Percentiles rank a stretch among this genome's conserved stretches.
Conservation (phyloP, 2,888 invertebrate species). For the Athripsodes cinereus region DNA sequence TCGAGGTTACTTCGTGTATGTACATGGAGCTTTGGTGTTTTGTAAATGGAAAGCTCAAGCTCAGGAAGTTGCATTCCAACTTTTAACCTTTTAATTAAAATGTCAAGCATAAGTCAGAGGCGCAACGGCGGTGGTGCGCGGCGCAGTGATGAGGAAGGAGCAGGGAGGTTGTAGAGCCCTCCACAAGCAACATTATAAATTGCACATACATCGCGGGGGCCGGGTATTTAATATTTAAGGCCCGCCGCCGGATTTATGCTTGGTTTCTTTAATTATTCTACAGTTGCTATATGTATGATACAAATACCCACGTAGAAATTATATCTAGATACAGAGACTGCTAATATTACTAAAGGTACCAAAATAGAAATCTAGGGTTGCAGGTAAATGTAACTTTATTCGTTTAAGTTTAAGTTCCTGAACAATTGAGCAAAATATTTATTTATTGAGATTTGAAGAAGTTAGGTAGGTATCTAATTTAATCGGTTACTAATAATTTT, state of each 20-base stretch:
- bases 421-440: no score
- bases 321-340: no score
- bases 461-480: no score
- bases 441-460: no score
- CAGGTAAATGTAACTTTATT: no score
- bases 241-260: conserved; percentile 19
- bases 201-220: conserved; percentile 16
- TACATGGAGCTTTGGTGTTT: neutral
- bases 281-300: no score
- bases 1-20: no score
- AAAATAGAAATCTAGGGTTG: no score
- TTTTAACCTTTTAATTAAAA: conserved; percentile 27
- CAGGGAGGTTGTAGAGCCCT: neutral
- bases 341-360: no score
- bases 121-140: neutral
- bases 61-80: conserved; percentile 17
- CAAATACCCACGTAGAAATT: no score
- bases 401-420: no score
- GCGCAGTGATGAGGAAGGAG: neutral
- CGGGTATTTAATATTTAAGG: conserved; percentile 26
- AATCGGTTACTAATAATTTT: no score
- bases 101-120: conserved; percentile 20
- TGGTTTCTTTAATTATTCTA: conserved; percentile 17
- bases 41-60: neutral
- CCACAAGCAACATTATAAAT: conserved; percentile 18